A percentile compares a stretch with the other conserved stretches of the same genome.
Conservation (phyloP, 2,113 vertebrate species). For the Nothobranchius furzeri region DNA sequence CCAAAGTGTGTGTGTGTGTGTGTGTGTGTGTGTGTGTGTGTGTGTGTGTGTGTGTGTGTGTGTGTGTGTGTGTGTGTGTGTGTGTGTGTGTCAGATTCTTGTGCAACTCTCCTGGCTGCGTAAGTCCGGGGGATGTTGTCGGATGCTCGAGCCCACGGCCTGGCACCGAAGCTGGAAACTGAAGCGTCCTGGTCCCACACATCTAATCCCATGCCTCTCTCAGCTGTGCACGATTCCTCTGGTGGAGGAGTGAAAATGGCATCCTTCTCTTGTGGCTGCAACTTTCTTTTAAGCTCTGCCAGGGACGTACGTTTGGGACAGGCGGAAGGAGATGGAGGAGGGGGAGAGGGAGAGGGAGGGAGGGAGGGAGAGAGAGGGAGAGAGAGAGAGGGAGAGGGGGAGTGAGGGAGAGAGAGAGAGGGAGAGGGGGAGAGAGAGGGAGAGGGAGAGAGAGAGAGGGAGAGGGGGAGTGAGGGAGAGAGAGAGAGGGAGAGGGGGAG, state of each 20-base stretch:
- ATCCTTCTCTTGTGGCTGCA: slow-evolving; percentile 49
- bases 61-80: too few relatives aligned
- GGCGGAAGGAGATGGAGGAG: slow-evolving; percentile 28
- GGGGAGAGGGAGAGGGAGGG: too few relatives aligned
- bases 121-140: slow-evolving; percentile 42
- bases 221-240: slow-evolving; percentile 44
- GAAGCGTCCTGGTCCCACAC: slow-evolving; percentile 49
- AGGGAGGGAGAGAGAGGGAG: too few relatives aligned
- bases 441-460: too few relatives aligned
- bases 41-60: too few relatives aligned
- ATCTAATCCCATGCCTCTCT: slow-evolving; percentile 63
- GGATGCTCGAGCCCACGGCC: slow-evolving; percentile 40
- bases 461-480: too few relatives aligned
- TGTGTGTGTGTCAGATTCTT: slow-evolving; percentile 45
- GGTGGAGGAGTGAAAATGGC: slow-evolving; percentile 58
- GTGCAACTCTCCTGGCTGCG: slow-evolving; percentile 31
- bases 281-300: slow-evolving; percentile 61
- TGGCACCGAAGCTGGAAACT: slow-evolving; percentile 65
- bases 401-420: too few relatives aligned
- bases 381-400: too few relatives aligned
- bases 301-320: slow-evolving; percentile 37
- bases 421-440: too few relatives aligned
- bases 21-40: too few relatives aligned
- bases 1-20: slow-evolving; percentile 3
- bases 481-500: too few relatives aligned